These are phyloP conservation scores for Equus quagga DNA, from an alignment of 2,113 vertebrate genomes.

Conservation along the genomic window DNA sequence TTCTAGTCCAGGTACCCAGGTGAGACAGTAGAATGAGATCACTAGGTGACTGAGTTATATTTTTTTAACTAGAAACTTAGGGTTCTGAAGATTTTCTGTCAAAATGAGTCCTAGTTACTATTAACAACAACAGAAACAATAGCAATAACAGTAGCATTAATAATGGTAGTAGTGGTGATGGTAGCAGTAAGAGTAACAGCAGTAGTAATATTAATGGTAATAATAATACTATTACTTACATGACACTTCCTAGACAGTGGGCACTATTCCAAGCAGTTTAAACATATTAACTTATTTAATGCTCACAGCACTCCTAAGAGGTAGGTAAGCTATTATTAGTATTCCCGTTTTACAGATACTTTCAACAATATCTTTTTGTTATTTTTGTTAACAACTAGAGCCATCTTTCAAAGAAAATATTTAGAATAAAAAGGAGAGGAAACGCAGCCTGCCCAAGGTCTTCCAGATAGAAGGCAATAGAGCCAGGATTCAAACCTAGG, in stretches of 20 bases:
- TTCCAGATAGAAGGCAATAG: neutral
- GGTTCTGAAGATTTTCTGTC: neutral
- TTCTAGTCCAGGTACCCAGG: neutral
- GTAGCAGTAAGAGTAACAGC: neutral
- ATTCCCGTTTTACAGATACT: slow-evolving; percentile 16
- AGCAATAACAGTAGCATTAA: neutral
- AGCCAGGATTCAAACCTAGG: neutral
- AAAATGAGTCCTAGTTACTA: neutral
- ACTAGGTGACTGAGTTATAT: neutral
- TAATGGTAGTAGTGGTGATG: neutral
- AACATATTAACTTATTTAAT: slow-evolving; percentile 3
- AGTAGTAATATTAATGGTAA: neutral
- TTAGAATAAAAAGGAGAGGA: neutral
- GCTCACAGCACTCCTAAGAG: neutral
- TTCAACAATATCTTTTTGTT: neutral
- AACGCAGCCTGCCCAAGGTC: slow-evolving; percentile 9
- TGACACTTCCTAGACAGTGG: neutral
- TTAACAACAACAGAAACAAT: neutral
- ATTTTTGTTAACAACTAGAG: neutral
- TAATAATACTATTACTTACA: neutral
- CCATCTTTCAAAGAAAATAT: slow-evolving; percentile 62
- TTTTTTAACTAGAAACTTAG: slow-evolving; percentile 19
- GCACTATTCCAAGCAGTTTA: neutral
- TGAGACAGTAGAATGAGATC: neutral
- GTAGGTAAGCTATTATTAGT: neutral